phyloP scores from a whole-genome alignment of 1,140 invertebrate genomes.

The Idris sp. region DNA sequence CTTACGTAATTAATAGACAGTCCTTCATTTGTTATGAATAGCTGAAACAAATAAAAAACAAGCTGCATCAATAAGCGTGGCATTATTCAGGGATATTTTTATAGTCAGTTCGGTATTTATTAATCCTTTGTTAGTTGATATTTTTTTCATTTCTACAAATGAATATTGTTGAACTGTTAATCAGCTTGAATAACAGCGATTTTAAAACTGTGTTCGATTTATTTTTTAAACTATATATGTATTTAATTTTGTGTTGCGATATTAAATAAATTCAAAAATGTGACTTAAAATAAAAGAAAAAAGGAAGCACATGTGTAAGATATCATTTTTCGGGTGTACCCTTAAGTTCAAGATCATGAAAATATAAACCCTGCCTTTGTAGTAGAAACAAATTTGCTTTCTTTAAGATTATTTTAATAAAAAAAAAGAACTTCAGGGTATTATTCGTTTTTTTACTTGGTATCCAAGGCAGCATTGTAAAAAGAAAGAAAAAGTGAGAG shows the following conservation, averaged over 20 bases:
- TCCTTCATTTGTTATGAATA: too few species aligned
- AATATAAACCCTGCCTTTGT: too few species aligned
- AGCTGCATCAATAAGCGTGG: constrained; percentile 16
- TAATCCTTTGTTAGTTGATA: not conserved
- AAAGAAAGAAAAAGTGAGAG: constrained; percentile 16
- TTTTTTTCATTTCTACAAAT: too few species aligned
- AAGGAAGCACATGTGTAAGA: constrained; percentile 4
- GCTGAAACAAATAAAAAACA: too few species aligned
- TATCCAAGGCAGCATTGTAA: constrained; percentile 46
- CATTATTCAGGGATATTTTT: constrained; percentile 37
- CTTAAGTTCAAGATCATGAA: not conserved
- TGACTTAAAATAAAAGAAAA: constrained; percentile 5
- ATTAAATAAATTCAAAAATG: constrained; percentile 1
- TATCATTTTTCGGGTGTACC: constrained; percentile 15
- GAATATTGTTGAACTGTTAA: too few species aligned
- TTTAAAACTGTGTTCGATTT: too few species aligned
- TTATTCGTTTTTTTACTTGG: constrained; percentile 41
- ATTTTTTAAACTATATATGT: not conserved
- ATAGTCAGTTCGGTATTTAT: constrained; percentile 16
- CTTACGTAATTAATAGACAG: too few species aligned
- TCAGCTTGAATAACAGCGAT: too few species aligned
- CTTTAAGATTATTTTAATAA: too few species aligned
- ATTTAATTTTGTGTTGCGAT: not conserved
- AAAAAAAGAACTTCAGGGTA: constrained; percentile 19
- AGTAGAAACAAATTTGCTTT: too few species aligned